Percentiles rank a stretch among this genome's conserved stretches.
Evolutionary conservation across 2,888 invertebrate species (phyloP).

Genomic region (Eupithecia exiguata): DNA sequence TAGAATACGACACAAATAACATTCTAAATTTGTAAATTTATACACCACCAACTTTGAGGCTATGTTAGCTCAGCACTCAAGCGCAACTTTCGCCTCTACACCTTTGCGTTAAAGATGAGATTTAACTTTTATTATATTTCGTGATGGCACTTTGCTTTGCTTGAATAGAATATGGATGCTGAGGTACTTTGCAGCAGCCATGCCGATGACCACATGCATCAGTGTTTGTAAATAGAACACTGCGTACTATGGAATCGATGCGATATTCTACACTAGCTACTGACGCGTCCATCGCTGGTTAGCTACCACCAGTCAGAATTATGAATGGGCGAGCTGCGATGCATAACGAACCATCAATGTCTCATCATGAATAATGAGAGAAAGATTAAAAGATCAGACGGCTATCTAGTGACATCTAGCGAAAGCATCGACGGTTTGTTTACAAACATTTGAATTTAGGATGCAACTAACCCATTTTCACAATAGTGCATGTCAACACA

Average conservation of each 20-base stretch:
- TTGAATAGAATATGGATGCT: constrained; percentile 70
- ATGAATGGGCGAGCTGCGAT: constrained; percentile 49
- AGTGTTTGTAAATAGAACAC: constrained; percentile 83
- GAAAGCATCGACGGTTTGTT: constrained; percentile 68
- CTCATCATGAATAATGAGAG: constrained; percentile 39
- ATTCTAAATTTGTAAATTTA: constrained; percentile 83
- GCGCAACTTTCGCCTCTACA: constrained; percentile 60
- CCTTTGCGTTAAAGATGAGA: constrained; percentile 34
- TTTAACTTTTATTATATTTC: constrained; percentile 25
- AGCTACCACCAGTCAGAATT: constrained; percentile 47
- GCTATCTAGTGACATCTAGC: constrained; percentile 72
- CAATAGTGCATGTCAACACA: constrained; percentile 46
- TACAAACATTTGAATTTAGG: constrained; percentile 66
- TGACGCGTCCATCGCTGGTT: constrained; percentile 59
- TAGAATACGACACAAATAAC: constrained; percentile 84
- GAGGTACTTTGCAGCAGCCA: constrained; percentile 79
- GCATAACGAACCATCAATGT: constrained; percentile 51
- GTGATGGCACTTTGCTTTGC: constrained; percentile 61
- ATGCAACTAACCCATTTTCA: constrained; percentile 37
- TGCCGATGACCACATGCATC: constrained; percentile 84
- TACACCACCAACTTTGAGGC: constrained; percentile 74
- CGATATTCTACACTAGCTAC: constrained; percentile 59
- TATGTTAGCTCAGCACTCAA: constrained; percentile 53
- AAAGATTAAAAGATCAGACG: constrained; percentile 54
- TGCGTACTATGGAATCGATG: constrained; percentile 65